Evolutionary conservation across 2,797 vertebrate species (phyloP), one percentile per base, ranked within the genome.

Genomic region (Leptoclinus maculatus): DNA sequence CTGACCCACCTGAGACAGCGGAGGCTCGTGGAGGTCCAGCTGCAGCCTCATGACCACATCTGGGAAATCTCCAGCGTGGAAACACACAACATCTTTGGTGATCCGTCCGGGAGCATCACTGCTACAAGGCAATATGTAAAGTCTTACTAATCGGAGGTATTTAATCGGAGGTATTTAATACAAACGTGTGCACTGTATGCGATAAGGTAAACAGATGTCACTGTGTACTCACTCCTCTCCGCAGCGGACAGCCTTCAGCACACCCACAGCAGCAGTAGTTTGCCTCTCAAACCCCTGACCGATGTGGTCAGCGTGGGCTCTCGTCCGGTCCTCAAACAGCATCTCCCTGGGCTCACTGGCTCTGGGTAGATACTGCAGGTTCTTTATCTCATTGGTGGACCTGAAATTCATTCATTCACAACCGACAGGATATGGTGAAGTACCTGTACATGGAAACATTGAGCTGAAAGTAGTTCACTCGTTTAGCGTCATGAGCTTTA

Each of bases 321-420:
- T 95, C 2, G 98, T 99, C 79, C 98, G 95, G 91, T 99, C 98
- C 94, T 99, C 98, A 90, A 99, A 99, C 34, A 99, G 96, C 97
- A 99, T 98, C 92, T 99, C 98, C 67, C 98, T 95, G 83, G 98
- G 98, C 86, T 99, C 98, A 34, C 98, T 99, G 89, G 97, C 93
- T 95, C 98, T 96, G 92, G 98, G 98, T 92, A 99, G 96, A 95
- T 99, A 99, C 96, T 99, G 98, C 88, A 99, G 93, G 94, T 99
- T 99, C 97, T 99, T 99, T 77, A 99, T 99, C 95, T 99, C 98
- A 96, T 99, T 99, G 95, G 97, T 99, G 89, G 98, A 98, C 96
- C 98, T 99, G 91, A 73, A 88, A 85, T 7, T 60, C 7, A 80
- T 80, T 47, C 4, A 70, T 78, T 72, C 29, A 65, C 10, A 51